A percentile compares a stretch with the other conserved stretches of the same genome.
These are phyloP conservation scores for Argyra leucocephala DNA, from an alignment of 2,888 invertebrate species.

Conservation along the genomic window DNA sequence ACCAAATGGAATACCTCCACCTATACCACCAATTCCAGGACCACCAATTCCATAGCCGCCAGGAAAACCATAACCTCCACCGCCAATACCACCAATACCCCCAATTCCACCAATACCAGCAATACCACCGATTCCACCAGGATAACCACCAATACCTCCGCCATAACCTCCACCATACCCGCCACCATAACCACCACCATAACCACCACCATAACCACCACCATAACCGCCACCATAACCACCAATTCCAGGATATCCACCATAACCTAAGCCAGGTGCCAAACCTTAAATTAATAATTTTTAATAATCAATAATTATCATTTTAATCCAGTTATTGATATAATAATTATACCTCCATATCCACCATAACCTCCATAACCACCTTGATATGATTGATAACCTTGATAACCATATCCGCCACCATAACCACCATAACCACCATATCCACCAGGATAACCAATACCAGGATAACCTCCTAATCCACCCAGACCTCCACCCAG, in stretches of 20 bases:
- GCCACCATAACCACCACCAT: not conserved
- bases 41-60: not conserved
- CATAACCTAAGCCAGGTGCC: not conserved
- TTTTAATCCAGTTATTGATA: too few species aligned
- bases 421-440: constrained; percentile 5
- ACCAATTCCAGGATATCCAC: not conserved
- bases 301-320: too few species aligned
- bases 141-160: constrained; percentile 26
- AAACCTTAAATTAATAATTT: too few species aligned
- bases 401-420: not conserved
- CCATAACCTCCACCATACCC: not conserved
- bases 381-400: not conserved
- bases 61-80: not conserved
- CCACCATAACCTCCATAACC: not conserved
- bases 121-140: constrained; percentile 14
- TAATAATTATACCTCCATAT: not conserved
- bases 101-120: not conserved
- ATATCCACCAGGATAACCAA: not conserved
- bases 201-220: constrained; percentile 26
- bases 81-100: not conserved
- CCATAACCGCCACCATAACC: constrained; percentile 2
- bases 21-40: not conserved
- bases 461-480: not conserved
- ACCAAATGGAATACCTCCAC: not conserved
- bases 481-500: not conserved